Conservation (phyloP, 2,797 vertebrate genomes). For the Coreius guichenoti region DNA sequence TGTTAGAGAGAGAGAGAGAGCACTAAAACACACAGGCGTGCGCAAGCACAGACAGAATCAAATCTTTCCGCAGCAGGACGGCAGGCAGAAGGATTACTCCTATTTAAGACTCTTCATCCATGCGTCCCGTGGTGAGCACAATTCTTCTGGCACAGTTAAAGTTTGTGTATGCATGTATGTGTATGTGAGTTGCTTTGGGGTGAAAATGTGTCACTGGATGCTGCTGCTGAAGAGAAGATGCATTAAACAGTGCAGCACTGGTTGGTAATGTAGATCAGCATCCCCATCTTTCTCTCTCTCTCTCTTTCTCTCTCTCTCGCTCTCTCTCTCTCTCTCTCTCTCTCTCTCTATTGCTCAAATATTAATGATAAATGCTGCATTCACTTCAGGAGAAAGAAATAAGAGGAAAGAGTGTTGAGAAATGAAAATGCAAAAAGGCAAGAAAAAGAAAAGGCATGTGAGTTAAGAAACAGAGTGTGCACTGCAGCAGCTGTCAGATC, state of each 20-base stretch:
- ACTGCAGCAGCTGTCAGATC: conserved; percentile 4
- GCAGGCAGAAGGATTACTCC: conserved; percentile 55
- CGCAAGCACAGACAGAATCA: conserved; percentile 54
- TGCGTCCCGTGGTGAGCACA: conserved; percentile 57
- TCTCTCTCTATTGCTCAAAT: conserved; percentile 16
- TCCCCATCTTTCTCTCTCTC: neutral
- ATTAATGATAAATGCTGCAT: conserved; percentile 18
- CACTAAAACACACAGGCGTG: conserved; percentile 46
- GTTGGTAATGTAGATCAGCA: conserved; percentile 39
- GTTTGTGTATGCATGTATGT: conserved; percentile 13
- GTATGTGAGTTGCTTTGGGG: conserved; percentile 24
- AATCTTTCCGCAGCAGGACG: conserved; percentile 54
- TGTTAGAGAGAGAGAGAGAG: conserved; percentile 28
- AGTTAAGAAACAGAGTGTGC: neutral
- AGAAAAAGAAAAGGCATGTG: neutral
- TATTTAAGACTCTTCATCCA: conserved; percentile 55
- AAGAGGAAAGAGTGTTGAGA: conserved; percentile 13
- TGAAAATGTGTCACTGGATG: conserved; percentile 38
- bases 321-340: neutral
- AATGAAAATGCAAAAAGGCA: neutral
- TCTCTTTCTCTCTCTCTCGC: neutral
- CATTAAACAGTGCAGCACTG: conserved; percentile 10
- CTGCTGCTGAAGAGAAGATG: conserved; percentile 30
- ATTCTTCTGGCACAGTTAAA: conserved; percentile 39
- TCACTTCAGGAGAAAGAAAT: neutral